phyloP scores from a whole-genome alignment of 1,140 invertebrate species.

The Mylabris phalerata region DNA sequence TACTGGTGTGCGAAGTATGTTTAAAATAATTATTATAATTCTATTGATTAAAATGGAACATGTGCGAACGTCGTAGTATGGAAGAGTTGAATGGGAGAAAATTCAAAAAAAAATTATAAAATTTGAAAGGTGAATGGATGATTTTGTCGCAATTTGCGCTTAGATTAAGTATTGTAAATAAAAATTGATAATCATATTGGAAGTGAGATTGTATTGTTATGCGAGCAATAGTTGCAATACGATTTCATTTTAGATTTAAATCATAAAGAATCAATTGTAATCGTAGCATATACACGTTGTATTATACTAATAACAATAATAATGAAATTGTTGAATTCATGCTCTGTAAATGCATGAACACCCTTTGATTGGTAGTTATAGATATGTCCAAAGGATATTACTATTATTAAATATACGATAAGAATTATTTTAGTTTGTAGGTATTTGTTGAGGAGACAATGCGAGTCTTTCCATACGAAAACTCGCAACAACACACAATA shows the following conservation, averaged over 20 bases:
- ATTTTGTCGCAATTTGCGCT: background rate
- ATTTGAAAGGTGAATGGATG: background rate
- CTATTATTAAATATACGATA: constrained; percentile 11
- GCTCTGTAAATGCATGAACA: constrained; percentile 37
- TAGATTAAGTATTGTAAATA: constrained; percentile 32
- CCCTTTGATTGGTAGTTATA: constrained; percentile 32
- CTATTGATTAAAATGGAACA: background rate
- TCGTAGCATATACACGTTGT: constrained; percentile 32
- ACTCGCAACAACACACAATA: too few species aligned
- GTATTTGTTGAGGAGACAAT: constrained; percentile 28
- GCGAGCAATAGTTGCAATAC: constrained; percentile 34
- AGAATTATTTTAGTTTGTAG: constrained; percentile 35
- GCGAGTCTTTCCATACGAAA: background rate
- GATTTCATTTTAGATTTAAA: constrained; percentile 26
- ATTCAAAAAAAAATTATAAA: background rate
- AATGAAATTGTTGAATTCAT: constrained; percentile 37
- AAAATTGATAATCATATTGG: constrained; percentile 35
- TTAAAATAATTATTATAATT: background rate
- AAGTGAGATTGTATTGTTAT: constrained; percentile 32
- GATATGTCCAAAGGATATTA: constrained; percentile 36
- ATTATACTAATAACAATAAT: constrained; percentile 17
- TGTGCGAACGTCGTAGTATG: too few species aligned
- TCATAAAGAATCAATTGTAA: constrained; percentile 20
- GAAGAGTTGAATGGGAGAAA: background rate
- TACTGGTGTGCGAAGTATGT: background rate